Base-by-base conservation (phyloP, 1,140 invertebrate species). In the Vanessa tameamea region DNA sequence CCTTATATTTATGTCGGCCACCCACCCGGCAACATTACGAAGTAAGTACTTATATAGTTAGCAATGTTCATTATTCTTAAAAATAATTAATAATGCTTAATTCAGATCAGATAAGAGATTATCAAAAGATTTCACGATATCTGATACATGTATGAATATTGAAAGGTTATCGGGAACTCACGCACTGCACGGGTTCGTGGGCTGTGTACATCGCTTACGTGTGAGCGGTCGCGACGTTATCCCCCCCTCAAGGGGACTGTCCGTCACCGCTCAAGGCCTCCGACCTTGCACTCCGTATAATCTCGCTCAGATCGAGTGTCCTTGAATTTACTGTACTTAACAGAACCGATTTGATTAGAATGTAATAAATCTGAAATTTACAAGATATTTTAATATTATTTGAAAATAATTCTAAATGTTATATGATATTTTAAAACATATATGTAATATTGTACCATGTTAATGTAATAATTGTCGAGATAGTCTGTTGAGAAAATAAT, bases 151-250 rank as follows among this genome's bases (percentile, higher is more conserved):
- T 20, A 50, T 57, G 16, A 20, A 11, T 51, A 8, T 23, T 69
- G 8, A 12, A 68, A 90, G 89, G 79, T 86, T 89, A 74, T 83
- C 85, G 1, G 84, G 83, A 12, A 80, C 81, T 31, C 76, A 82
- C 48, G 47, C 69, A 5, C 71, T 89, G 14, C 64, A 75, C 13
- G 90, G 90, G 15, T 92, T 92, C 77, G 87, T 92, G 37, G 90
- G 90, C 47, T 92, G 90, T 70, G 82, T 92, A n/a, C 89, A 92
- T 61, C 81, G 89, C 4, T 76, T 92, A 64, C 85, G 89, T 23
- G 85, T 92, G 47, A 90, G 87, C 69, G 90, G 89, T 1, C 83
- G 85, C 48, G 90, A 92, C 77, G 75, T 92, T 64, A 91, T 92
- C 43, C 90, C 90, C 31, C 89, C 90, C 0, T 76, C 87, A 0